Percentiles rank a stretch among this genome's conserved stretches.
phyloP scores from a whole-genome alignment of 2,797 vertebrate genomes.

The Phoeniculus purpureus region DNA sequence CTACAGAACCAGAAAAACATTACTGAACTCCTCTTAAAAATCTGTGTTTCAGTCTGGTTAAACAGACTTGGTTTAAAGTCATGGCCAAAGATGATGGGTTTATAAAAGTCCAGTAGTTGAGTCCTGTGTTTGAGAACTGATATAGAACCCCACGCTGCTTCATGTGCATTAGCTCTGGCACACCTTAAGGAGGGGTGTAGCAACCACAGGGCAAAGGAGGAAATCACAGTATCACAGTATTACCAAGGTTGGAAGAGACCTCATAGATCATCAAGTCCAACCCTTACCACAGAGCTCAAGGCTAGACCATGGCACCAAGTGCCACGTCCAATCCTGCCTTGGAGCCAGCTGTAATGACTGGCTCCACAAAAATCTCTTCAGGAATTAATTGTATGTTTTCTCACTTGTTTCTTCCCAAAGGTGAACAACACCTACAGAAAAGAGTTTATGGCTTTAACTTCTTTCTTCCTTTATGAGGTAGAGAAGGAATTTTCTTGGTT shows the following conservation, averaged over 20 bases:
- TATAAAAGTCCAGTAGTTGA: not conserved
- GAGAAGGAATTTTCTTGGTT: not conserved
- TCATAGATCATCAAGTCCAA: too few relatives aligned
- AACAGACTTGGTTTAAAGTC: not conserved
- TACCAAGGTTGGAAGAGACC: too few relatives aligned
- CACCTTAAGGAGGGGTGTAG: not conserved
- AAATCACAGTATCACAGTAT: too few relatives aligned
- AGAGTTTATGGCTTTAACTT: not conserved
- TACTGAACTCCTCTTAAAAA: not conserved
- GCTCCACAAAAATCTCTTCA: too few relatives aligned
- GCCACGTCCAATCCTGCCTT: too few relatives aligned
- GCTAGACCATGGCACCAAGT: too few relatives aligned
- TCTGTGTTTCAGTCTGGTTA: not conserved
- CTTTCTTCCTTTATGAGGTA: not conserved
- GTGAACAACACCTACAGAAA: not conserved
- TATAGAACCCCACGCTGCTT: not conserved
- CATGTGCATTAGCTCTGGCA: not conserved
- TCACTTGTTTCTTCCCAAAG: not conserved
- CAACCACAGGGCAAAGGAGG: not conserved
- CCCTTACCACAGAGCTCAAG: too few relatives aligned
- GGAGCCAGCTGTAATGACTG: too few relatives aligned
- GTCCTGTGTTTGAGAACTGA: not conserved
- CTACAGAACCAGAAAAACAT: not conserved
- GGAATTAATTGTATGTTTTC: not conserved
- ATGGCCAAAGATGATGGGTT: not conserved